These are phyloP conservation scores for Pomatorhinus ruficollis DNA, from an alignment of 2,113 vertebrate genomes.

Conservation along the genomic window DNA sequence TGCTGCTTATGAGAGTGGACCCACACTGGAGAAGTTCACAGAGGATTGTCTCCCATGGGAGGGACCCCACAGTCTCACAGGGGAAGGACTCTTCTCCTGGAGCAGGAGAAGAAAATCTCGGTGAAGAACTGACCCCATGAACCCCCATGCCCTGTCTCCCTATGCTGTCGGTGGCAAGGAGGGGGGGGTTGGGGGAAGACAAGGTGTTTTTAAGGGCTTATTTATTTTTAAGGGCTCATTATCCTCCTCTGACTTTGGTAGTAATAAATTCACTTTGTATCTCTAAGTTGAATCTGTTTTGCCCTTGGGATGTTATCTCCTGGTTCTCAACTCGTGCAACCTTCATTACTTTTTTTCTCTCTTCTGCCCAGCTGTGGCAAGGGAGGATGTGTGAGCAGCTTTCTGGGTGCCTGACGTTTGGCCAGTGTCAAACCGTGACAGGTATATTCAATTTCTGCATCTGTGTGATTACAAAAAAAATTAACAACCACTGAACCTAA, in stretches of 20 bases:
- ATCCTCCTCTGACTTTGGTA: background rate
- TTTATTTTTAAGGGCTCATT: background rate
- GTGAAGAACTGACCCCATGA: background rate
- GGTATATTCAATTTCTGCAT: background rate
- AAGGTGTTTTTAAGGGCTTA: background rate
- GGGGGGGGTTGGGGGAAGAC: fast-evolving
- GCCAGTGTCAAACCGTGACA: background rate
- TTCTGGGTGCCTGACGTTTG: background rate
- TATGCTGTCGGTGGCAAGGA: fast-evolving
- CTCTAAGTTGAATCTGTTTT: background rate
- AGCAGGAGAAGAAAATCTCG: fast-evolving
- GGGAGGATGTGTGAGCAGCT: background rate
- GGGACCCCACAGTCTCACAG: fast-evolving
- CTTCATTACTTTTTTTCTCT: background rate
- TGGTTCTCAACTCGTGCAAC: no score
- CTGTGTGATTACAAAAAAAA: background rate
- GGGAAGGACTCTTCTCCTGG: background rate
- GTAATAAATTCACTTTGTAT: background rate
- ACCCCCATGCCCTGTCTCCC: no score
- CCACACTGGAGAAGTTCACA: fast-evolving
- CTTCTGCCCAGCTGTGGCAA: background rate
- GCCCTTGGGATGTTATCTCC: no score
- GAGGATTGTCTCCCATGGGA: fast-evolving
- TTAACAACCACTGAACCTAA: background rate
- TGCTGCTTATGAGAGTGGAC: fast-evolving